Conservation (phyloP, 1,140 invertebrate species). For the Ruditapes philippinarum region DNA sequence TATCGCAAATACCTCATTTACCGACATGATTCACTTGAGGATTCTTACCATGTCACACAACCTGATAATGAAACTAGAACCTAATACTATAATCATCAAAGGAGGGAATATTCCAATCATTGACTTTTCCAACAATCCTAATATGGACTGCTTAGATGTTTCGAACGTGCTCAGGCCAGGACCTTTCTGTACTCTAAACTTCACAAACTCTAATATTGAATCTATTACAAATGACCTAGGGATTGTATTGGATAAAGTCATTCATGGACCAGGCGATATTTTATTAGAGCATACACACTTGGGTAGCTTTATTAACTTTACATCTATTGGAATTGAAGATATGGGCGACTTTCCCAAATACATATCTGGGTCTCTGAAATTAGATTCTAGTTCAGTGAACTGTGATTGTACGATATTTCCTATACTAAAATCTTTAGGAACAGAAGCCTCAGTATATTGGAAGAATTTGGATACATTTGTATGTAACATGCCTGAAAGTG, state of each 20-base stretch:
- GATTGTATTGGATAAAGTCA: neutral
- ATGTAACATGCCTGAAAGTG: slow-evolving; percentile 7
- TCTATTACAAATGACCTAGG: neutral
- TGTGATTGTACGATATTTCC: slow-evolving; percentile 42
- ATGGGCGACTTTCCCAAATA: neutral
- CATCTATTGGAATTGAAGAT: neutral
- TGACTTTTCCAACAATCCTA: slow-evolving; percentile 13
- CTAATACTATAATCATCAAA: neutral
- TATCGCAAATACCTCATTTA: slow-evolving; percentile 23
- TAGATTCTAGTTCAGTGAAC: slow-evolving; percentile 18
- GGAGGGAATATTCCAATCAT: neutral
- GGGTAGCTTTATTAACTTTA: slow-evolving; percentile 39
- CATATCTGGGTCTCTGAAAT: neutral
- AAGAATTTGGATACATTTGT: neutral
- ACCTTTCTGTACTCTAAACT: slow-evolving; percentile 32
- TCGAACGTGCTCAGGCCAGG: slow-evolving; percentile 30
- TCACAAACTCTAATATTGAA: neutral
- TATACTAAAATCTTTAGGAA: neutral
- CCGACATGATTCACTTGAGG: slow-evolving; percentile 18
- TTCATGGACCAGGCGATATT: slow-evolving; percentile 31
- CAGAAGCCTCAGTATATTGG: neutral
- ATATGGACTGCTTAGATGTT: neutral
- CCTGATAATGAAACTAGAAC: neutral
- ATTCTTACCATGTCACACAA: slow-evolving; percentile 21
- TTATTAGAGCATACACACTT: neutral